A percentile compares a stretch with the other conserved stretches of the same genome.
Evolutionary conservation across 2,888 invertebrate species (phyloP).

Genomic region (Gibbula magus): DNA sequence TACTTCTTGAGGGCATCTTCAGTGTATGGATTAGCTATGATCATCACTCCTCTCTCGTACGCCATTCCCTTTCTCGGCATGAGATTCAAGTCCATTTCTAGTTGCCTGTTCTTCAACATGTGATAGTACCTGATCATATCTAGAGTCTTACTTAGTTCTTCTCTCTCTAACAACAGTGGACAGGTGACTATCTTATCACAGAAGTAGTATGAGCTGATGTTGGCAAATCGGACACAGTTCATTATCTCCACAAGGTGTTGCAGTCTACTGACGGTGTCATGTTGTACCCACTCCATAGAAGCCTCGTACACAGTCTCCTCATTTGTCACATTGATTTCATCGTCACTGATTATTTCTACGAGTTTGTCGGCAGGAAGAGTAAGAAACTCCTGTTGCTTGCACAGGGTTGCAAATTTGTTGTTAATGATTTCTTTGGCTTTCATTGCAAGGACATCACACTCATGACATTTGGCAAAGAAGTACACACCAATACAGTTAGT

Average conservation of each 20-base stretch:
- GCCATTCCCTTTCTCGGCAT: conserved; percentile 69
- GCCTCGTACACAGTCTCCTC: conserved; percentile 72
- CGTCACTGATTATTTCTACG: conserved; percentile 70
- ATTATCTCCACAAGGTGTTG: conserved; percentile 60
- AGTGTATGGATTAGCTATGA: conserved; percentile 72
- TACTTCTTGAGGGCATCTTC: conserved; percentile 70
- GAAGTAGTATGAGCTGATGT: conserved; percentile 73
- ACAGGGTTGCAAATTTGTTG: conserved; percentile 60
- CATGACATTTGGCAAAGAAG: conserved; percentile 73
- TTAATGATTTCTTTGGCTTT: conserved; percentile 69
- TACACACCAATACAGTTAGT: conserved; percentile 72
- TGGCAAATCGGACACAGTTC: conserved; percentile 71
- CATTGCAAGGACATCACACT: conserved; percentile 60
- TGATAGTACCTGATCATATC: conserved; percentile 68
- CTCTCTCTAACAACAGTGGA: conserved; percentile 54
- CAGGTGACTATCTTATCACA: conserved; percentile 71
- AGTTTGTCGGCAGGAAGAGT: conserved; percentile 70
- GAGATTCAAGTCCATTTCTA: conserved; percentile 71
- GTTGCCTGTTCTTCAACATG: conserved; percentile 69
- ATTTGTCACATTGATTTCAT: conserved; percentile 65
- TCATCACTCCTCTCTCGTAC: conserved; percentile 69
- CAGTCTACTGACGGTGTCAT: conserved; percentile 49
- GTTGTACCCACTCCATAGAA: conserved; percentile 68
- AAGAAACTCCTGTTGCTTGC: conserved; percentile 69
- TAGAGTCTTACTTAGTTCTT: conserved; percentile 52